Conservation (phyloP, 1,140 invertebrate genomes). For the Camponotus pennsylvanicus region DNA sequence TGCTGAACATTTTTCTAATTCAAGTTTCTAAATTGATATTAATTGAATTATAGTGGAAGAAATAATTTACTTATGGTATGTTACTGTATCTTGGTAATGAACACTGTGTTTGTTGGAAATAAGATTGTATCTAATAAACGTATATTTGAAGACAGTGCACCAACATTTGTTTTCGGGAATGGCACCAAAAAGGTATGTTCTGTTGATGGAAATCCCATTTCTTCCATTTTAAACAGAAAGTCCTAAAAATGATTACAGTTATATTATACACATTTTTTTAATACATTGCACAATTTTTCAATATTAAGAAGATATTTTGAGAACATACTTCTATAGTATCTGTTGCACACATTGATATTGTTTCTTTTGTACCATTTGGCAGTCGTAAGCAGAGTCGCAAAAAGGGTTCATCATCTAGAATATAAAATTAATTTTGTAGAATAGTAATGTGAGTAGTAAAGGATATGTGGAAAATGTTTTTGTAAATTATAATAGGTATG, state of each 20-base stretch:
- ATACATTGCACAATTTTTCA: too few relatives aligned
- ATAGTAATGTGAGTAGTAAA: neutral
- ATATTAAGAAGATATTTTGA: neutral
- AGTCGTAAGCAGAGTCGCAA: conserved; percentile 83
- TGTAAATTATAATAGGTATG: neutral
- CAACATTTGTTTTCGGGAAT: conserved; percentile 84
- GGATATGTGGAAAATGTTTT: neutral
- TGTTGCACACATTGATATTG: conserved; percentile 80
- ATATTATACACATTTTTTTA: neutral
- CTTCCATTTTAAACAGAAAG: conserved; percentile 84
- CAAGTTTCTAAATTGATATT: neutral
- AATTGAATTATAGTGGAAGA: conserved; percentile 22
- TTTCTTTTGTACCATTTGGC: conserved; percentile 83
- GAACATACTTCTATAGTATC: conserved; percentile 81
- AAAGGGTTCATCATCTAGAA: conserved; percentile 74
- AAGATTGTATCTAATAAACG: conserved; percentile 83
- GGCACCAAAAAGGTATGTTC: conserved; percentile 83
- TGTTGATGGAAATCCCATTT: conserved; percentile 80
- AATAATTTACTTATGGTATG: conserved; percentile 30
- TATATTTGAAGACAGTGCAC: conserved; percentile 77
- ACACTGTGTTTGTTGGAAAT: conserved; percentile 85
- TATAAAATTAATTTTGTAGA: conserved; percentile 20
- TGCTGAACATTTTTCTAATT: neutral
- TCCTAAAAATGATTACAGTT: conserved; percentile 69
- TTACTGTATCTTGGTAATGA: conserved; percentile 85